A percentile compares a stretch with the other conserved stretches of the same genome.
These are phyloP conservation scores for Mystacides longicornis DNA, from an alignment of 2,888 invertebrate genomes.

Conservation along the genomic window DNA sequence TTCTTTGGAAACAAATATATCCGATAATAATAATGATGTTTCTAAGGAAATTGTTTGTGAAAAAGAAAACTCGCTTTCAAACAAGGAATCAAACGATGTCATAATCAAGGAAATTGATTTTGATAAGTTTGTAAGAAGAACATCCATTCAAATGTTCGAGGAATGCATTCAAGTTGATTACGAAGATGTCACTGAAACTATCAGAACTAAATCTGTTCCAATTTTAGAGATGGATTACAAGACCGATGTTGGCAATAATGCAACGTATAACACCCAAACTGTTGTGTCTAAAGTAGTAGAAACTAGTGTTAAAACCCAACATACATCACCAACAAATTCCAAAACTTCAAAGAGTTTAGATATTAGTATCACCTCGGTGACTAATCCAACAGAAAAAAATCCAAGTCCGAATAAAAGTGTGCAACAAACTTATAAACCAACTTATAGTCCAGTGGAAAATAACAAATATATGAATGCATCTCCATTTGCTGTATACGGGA, in stretches of 20 bases:
- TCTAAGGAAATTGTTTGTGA: neutral
- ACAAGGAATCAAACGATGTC: neutral
- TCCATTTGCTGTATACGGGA: neutral
- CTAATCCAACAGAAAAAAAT: neutral
- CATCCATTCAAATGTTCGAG: constrained; percentile 31
- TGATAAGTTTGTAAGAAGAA: constrained; percentile 43
- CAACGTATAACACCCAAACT: neutral
- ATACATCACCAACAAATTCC: neutral
- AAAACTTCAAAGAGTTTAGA: neutral
- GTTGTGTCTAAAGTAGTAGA: neutral
- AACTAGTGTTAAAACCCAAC: neutral
- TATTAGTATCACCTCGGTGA: neutral
- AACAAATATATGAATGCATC: neutral
- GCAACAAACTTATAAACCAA: neutral
- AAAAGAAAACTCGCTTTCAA: neutral
- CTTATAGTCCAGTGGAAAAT: neutral
- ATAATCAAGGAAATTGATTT: constrained; percentile 43
- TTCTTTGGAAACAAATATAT: constrained; percentile 15
- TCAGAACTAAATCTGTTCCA: constrained; percentile 11
- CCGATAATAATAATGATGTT: constrained; percentile 29
- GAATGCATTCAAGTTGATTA: constrained; percentile 7
- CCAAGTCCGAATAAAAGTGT: neutral
- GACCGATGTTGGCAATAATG: constrained; percentile 1
- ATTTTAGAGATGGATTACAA: constrained; percentile 4
- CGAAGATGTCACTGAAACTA: constrained; percentile 12